Percentiles rank a stretch among this genome's conserved stretches.
These are phyloP conservation scores for Tenthredo livida DNA, from an alignment of 2,888 invertebrate genomes.

Conservation along the genomic window DNA sequence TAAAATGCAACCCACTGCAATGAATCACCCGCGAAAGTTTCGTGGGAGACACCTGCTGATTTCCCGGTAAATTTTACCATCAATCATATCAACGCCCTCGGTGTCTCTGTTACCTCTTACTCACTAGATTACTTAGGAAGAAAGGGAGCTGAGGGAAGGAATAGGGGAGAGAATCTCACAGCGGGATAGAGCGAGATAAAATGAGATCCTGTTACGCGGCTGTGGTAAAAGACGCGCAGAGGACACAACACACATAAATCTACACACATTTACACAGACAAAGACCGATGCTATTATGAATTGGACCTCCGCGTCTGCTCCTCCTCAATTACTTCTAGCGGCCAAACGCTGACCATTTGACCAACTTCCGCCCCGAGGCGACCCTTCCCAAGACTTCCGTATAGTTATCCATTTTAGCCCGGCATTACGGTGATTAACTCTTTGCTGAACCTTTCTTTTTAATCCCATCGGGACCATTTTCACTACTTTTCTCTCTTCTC, in stretches of 20 bases:
- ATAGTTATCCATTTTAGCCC: constrained; percentile 30
- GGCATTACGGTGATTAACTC: constrained; percentile 51
- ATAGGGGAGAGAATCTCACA: constrained; percentile 30
- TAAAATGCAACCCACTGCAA: constrained; percentile 57
- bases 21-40: constrained; percentile 70
- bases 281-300: constrained; percentile 33
- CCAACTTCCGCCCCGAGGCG: constrained; percentile 45
- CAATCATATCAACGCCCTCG: constrained; percentile 68
- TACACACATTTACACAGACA: not conserved
- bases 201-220: constrained; percentile 31
- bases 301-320: constrained; percentile 26
- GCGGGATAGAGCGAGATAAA: constrained; percentile 28
- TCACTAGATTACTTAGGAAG: constrained; percentile 50
- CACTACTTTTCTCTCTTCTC: constrained; percentile 12
- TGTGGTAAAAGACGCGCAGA: not conserved
- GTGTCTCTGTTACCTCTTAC: constrained; percentile 51
- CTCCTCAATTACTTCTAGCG: constrained; percentile 45
- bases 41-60: constrained; percentile 70
- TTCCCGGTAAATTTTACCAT: constrained; percentile 68
- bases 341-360: constrained; percentile 44
- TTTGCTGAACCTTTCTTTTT: constrained; percentile 48
- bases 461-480: constrained; percentile 33
- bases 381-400: constrained; percentile 46
- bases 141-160: constrained; percentile 43
- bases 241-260: not conserved